phyloP scores from a whole-genome alignment of 64 coral and sea anemone genomes.

The Catalaphyllia jardinei region DNA sequence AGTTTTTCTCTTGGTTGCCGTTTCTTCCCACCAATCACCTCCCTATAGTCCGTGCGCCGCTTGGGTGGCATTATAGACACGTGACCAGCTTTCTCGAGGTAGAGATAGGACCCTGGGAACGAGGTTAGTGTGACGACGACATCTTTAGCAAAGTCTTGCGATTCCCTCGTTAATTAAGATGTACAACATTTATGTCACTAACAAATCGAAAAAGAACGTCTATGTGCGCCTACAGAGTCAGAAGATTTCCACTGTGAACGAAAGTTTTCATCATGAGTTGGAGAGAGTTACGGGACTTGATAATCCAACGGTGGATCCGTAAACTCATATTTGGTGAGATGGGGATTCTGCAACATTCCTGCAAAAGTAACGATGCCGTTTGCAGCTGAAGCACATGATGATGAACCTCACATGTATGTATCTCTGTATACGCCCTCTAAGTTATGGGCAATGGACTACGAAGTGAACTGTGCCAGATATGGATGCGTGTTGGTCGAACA shows the following conservation, averaged over 20 bases:
- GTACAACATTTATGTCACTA: conserved; percentile 18
- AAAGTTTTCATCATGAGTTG: background rate
- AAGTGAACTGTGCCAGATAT: background rate
- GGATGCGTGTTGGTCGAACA: background rate
- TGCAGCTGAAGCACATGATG: background rate
- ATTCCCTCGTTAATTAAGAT: background rate
- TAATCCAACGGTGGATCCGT: background rate
- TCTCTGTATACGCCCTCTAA: background rate
- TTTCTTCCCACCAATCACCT: no score
- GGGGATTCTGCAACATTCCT: background rate
- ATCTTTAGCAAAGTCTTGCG: background rate
- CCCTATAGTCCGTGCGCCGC: no score
- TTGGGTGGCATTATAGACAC: no score
- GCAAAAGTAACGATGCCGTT: background rate
- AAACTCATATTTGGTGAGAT: background rate
- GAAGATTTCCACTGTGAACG: background rate
- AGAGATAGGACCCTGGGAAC: no score
- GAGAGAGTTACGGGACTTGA: background rate
- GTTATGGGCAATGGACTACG: background rate
- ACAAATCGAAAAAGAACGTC: background rate
- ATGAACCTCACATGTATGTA: background rate
- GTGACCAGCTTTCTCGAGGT: no score
- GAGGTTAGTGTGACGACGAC: background rate
- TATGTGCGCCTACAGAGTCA: background rate
- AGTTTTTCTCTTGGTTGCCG: no score